Base-by-base conservation (phyloP, 2,888 invertebrate genomes). In the Linnaemya tessellans region DNA sequence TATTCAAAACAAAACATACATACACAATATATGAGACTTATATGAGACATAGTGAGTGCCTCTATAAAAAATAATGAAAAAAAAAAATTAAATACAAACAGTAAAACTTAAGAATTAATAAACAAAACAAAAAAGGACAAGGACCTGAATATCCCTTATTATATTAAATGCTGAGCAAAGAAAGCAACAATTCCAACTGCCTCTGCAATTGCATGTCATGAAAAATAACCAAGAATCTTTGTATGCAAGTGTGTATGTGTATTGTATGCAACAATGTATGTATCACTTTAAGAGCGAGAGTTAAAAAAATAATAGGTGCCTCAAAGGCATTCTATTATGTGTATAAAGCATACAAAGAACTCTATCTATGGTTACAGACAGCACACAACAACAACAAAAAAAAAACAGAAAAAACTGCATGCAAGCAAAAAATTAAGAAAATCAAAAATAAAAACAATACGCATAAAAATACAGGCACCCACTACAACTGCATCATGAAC, bases 401-500 rank as follows among this genome's bases (percentile, higher is more conserved):
- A 65, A 77, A 2, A 58, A 38, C 18, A 18, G 11, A 15, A 67
- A 62, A 51, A 65, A 46, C 35, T 41, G 78, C 15, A 60, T 13
- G 43, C 51, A 22, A 74, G 30, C 22, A 43, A 71, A 62, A 41
- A 62, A 43, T n/a, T 46, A 56, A 38, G 56, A 64, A 74, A 67
- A 30, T 41, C 30, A 35, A 65, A 62, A 77, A 77, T 70, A 68
- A 84, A 80, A 80, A 68, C 84, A 81, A 79, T 71, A 49, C 56
- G 68, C 58, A 74, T 51, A 73, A 77, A 64, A 64, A 68, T 11
- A 62, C 46, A 65, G 49, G 79, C 85, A 85, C 82, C 82, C 85
- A 85, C 85, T 82, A 85, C 70, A 79, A 70, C 75, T 80, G 60
- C 64, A 85, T 79, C 62, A 54, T 70, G 65, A 71, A 82, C 68